A percentile compares a stretch with the other conserved stretches of the same genome.
Conservation (phyloP, 2,888 invertebrate genomes). For the Mythimna ferrago region DNA sequence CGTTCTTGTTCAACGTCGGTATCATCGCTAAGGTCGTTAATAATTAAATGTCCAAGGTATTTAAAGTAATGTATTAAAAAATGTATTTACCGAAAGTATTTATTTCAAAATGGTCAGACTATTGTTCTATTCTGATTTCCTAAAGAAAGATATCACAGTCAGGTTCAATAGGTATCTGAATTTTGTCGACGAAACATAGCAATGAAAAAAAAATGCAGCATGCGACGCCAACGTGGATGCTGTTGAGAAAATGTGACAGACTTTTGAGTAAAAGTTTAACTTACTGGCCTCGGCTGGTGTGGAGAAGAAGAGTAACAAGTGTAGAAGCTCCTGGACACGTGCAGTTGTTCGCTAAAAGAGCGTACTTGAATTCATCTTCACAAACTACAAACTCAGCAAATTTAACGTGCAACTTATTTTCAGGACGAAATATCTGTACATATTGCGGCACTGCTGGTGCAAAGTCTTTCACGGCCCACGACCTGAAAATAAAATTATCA, state of each 20-base stretch:
- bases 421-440: constrained; percentile 99
- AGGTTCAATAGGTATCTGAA: neutral
- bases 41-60: too few relatives aligned
- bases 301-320: constrained; percentile 97
- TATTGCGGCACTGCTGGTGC: constrained; percentile 99
- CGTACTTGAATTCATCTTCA: constrained; percentile 99
- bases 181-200: neutral
- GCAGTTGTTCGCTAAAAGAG: constrained; percentile 99
- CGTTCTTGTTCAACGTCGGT: too few relatives aligned
- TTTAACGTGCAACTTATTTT: constrained; percentile 99
- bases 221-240: neutral
- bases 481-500: constrained; percentile 86
- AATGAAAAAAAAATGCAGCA: neutral
- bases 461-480: constrained; percentile 99
- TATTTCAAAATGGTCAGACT: too few relatives aligned
- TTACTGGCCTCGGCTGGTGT: constrained; percentile 99
- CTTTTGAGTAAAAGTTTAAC: constrained; percentile 78
- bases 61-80: too few relatives aligned
- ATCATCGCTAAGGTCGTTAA: too few relatives aligned
- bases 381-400: constrained; percentile 99
- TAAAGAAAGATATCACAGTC: too few relatives aligned
- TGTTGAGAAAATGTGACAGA: too few relatives aligned
- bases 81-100: too few relatives aligned
- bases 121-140: too few relatives aligned
- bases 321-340: constrained; percentile 99